phyloP scores from a whole-genome alignment of 2,113 vertebrate genomes.

The Phylloscopus whistleri region DNA sequence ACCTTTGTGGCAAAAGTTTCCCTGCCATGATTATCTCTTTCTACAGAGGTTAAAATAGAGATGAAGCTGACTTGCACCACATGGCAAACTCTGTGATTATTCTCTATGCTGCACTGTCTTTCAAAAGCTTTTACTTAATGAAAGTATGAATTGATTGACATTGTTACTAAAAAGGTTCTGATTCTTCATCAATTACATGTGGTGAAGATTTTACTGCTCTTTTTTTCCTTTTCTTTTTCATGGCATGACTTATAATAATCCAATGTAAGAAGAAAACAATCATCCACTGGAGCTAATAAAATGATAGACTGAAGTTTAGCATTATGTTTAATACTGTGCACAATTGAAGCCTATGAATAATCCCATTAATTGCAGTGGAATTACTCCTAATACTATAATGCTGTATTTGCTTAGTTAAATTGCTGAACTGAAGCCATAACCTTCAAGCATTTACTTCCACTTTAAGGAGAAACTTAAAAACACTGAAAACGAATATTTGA shows the following conservation, averaged over 20 bases:
- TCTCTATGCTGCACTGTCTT: accelerated
- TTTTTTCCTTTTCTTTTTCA: background rate
- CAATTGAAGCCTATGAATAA: background rate
- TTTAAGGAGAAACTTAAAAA: background rate
- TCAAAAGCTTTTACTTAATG: background rate
- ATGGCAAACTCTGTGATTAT: background rate
- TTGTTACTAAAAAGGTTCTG: background rate
- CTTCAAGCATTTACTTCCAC: background rate
- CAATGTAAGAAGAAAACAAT: background rate
- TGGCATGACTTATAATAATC: background rate
- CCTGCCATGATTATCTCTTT: background rate
- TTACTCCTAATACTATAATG: background rate
- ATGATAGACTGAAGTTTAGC: background rate
- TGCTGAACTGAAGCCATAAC: background rate
- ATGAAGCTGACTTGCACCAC: background rate
- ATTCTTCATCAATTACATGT: background rate
- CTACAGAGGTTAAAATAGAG: background rate
- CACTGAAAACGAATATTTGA: background rate
- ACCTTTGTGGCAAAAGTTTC: background rate
- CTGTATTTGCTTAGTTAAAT: background rate
- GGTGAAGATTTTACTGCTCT: background rate
- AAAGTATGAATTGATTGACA: background rate
- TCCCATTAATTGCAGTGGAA: background rate
- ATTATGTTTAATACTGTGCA: background rate
- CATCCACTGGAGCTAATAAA: background rate